Evolutionary conservation across 2,797 vertebrate species (phyloP).

Genomic region (Antrozous pallidus): DNA sequence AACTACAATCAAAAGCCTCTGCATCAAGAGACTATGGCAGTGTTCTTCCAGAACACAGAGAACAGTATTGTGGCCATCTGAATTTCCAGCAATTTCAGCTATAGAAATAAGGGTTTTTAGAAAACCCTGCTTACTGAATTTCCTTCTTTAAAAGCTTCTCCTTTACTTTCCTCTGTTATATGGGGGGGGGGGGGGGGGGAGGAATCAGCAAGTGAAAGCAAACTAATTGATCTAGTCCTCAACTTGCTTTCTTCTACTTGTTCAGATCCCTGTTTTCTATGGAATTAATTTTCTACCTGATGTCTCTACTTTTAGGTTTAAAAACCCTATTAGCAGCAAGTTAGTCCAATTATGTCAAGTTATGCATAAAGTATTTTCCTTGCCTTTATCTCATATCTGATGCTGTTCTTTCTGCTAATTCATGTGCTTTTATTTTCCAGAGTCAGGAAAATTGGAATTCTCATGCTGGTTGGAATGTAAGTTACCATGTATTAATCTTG

Average conservation of each 20-base stretch:
- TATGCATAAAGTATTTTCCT: background rate
- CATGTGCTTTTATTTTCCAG: background rate
- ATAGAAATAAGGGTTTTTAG: background rate
- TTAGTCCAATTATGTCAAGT: background rate
- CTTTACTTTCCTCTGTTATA: background rate
- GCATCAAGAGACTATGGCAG: background rate
- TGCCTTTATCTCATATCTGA: background rate
- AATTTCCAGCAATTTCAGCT: background rate
- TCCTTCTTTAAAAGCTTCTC: background rate
- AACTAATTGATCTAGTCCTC: background rate
- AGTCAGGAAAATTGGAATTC: background rate
- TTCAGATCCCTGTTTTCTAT: background rate
- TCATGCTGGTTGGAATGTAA: background rate
- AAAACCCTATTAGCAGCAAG: background rate
- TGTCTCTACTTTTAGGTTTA: background rate
- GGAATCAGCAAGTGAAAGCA: background rate
- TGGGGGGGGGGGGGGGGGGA: no score
- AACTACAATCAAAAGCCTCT: background rate
- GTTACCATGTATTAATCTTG: background rate
- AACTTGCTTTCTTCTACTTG: background rate
- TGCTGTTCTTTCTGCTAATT: background rate
- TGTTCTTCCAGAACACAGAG: background rate
- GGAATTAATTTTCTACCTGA: slow-evolving; percentile 7
- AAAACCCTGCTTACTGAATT: background rate
- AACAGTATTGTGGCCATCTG: background rate